Percentiles rank a stretch among this genome's conserved stretches.
Evolutionary conservation across 2,888 invertebrate species (phyloP).

Genomic region (Drosophila kuntzei): DNA sequence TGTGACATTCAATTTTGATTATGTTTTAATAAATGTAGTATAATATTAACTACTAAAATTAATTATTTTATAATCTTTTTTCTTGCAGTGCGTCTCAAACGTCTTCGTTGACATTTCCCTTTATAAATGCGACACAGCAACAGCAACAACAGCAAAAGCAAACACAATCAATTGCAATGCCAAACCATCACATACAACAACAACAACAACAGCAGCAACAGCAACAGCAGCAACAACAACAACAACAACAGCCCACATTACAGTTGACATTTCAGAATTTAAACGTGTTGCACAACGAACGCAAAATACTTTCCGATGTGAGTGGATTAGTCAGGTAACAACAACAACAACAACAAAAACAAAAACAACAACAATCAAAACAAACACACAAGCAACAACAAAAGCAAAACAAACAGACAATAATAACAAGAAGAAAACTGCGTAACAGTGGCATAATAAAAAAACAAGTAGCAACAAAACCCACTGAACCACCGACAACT

Average conservation of each 20-base stretch:
- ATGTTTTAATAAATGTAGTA: not conserved
- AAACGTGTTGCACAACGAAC: constrained; percentile 87
- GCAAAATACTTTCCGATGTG: constrained; percentile 89
- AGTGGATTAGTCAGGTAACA: constrained; percentile 88
- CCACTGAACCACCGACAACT: constrained; percentile 57
- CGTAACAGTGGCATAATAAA: constrained; percentile 42
- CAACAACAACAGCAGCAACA: constrained; percentile 40
- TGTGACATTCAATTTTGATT: too few relatives aligned
- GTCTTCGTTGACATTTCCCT: constrained; percentile 87
- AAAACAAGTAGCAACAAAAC: constrained; percentile 32
- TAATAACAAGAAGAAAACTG: constrained; percentile 22
- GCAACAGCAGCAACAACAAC: constrained; percentile 39
- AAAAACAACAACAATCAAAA: constrained; percentile 45
- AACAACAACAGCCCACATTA: constrained; percentile 87
- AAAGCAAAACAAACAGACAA: constrained; percentile 19
- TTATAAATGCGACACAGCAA: constrained; percentile 85
- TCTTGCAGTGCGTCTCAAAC: constrained; percentile 43
- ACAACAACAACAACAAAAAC: constrained; percentile 55
- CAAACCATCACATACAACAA: constrained; percentile 33
- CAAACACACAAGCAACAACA: constrained; percentile 28
- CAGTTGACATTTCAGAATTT: constrained; percentile 89
- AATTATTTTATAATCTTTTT: not conserved
- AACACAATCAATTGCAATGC: constrained; percentile 29
- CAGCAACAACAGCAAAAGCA: constrained; percentile 41
- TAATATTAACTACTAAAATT: not conserved